Percentiles rank a stretch among this genome's conserved stretches.
Evolutionary conservation across 2,113 vertebrate genomes (phyloP).

Genomic region (Vimba vimba): DNA sequence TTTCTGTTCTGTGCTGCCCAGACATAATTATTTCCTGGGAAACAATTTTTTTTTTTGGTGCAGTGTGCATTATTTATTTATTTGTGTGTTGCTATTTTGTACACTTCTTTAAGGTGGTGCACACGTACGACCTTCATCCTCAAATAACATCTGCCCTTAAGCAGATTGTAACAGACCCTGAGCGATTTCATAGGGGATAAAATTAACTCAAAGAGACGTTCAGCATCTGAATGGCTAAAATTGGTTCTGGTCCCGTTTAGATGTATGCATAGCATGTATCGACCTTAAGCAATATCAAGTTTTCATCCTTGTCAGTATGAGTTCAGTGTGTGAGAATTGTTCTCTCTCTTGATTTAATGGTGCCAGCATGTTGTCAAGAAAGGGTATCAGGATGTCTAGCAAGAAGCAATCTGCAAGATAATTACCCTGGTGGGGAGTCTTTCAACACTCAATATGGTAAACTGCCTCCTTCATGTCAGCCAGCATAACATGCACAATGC

Average conservation of each 20-base stretch:
- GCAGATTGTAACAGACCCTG: conserved; percentile 28
- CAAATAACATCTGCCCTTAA: conserved; percentile 5
- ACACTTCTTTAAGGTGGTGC: neutral
- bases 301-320: conserved; percentile 40
- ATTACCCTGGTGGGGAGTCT: conserved; percentile 50
- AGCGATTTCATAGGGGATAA: conserved; percentile 26
- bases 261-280: conserved; percentile 15
- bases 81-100: neutral
- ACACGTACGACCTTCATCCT: conserved; percentile 19
- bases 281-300: conserved; percentile 43
- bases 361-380: conserved; percentile 40
- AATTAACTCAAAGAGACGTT: conserved; percentile 9
- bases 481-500: conserved; percentile 20
- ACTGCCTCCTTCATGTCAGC: conserved; percentile 6
- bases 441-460: conserved; percentile 50
- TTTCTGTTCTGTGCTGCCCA: neutral
- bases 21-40: conserved; percentile 22
- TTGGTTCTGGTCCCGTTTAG: neutral
- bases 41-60: conserved; percentile 17
- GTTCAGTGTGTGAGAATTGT: conserved; percentile 40
- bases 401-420: conserved; percentile 55
- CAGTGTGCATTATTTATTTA: neutral
- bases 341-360: conserved; percentile 47
- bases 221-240: conserved; percentile 29
- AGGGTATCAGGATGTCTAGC: conserved; percentile 40